These are phyloP conservation scores for Limonius californicus DNA, from an alignment of 1,140 invertebrate genomes.

Conservation along the genomic window DNA sequence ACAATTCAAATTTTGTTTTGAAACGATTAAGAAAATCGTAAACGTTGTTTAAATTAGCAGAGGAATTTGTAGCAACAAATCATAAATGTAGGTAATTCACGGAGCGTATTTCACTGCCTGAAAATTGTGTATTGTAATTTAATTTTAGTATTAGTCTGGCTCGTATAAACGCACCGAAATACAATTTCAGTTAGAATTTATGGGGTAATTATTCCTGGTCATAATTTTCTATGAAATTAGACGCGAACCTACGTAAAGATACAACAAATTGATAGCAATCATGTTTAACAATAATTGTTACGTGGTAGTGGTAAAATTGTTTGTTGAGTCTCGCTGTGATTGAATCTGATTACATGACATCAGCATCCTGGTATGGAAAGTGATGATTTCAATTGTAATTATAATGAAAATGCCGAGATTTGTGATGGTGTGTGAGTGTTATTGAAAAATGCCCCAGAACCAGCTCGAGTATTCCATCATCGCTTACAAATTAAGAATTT, in stretches of 20 bases:
- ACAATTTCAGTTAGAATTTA: too few species aligned
- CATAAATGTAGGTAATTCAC: too few species aligned
- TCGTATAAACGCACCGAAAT: too few species aligned
- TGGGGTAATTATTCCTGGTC: too few species aligned
- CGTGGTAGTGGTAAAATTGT: slow-evolving; percentile 7
- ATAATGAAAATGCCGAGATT: not conserved
- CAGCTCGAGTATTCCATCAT: not conserved
- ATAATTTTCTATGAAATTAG: too few species aligned
- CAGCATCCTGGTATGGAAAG: slow-evolving; percentile 20
- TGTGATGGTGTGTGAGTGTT: not conserved
- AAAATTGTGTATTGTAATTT: too few species aligned
- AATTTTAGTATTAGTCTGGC: too few species aligned
- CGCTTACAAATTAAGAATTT: not conserved
- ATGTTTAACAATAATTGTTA: slow-evolving; percentile 4
- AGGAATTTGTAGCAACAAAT: too few species aligned
- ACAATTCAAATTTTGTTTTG: too few species aligned
- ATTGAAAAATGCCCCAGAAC: not conserved
- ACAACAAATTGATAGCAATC: not conserved
- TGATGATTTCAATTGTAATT: slow-evolving; percentile 1
- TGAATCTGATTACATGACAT: slow-evolving; percentile 19
- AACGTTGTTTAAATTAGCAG: too few species aligned
- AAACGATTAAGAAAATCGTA: too few species aligned
- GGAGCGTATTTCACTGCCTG: too few species aligned
- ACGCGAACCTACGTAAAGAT: not conserved
- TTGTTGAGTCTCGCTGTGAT: not conserved